Conservation (phyloP, 2,888 invertebrate genomes). For the Drosophila eohydei region DNA sequence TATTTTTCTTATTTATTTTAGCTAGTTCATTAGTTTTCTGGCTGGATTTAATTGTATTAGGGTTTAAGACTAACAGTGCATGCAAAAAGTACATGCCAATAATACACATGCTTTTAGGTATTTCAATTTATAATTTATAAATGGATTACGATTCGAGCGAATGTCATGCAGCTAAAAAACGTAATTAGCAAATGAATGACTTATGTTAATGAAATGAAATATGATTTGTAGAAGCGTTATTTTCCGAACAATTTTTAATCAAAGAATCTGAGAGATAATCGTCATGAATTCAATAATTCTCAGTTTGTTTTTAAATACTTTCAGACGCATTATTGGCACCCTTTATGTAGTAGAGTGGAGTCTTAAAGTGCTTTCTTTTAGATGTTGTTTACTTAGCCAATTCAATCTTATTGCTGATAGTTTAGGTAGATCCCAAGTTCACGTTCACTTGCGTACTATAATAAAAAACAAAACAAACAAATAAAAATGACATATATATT, state of each 20-base stretch:
- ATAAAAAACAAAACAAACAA: conserved; percentile 38
- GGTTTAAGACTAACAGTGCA: conserved; percentile 57
- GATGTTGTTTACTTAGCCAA: conserved; percentile 66
- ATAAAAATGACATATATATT: conserved; percentile 38
- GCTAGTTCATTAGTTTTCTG: conserved; percentile 46
- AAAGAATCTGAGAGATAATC: neutral
- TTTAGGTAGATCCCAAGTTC: conserved; percentile 53
- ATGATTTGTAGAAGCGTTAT: conserved; percentile 2
- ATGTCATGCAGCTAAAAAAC: conserved; percentile 39
- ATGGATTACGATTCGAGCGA: conserved; percentile 8
- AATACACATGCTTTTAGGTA: conserved; percentile 62
- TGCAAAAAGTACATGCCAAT: conserved; percentile 73
- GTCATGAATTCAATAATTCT: conserved; percentile 22
- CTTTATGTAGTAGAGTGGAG: conserved; percentile 33
- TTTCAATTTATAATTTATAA: neutral
- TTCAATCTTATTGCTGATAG: conserved; percentile 47
- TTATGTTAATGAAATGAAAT: conserved; percentile 18
- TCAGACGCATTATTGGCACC: conserved; percentile 68
- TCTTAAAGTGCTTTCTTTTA: conserved; percentile 11
- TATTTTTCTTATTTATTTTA: conserved; percentile 26
- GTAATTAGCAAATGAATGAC: conserved; percentile 20
- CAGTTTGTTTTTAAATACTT: conserved; percentile 28
- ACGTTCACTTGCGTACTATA: conserved; percentile 76
- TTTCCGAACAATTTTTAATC: conserved; percentile 14
- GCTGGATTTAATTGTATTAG: conserved; percentile 47